Evolutionary conservation across 2,797 vertebrate species (phyloP).

Genomic region (Myotis daubentonii): DNA sequence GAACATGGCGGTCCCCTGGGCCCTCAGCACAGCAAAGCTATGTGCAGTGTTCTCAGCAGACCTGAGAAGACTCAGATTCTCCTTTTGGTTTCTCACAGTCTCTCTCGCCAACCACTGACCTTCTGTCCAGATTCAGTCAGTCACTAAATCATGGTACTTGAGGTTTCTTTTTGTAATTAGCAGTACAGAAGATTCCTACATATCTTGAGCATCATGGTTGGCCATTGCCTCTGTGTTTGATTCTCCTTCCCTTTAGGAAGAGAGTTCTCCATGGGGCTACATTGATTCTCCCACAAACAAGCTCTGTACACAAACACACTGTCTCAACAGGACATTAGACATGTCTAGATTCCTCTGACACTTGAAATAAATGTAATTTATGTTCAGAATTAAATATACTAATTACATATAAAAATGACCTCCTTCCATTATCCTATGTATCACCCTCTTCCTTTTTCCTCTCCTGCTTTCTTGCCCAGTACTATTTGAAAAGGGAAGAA

Average conservation of each 20-base stretch:
- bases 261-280: fast-evolving
- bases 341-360: background rate
- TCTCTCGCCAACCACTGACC: background rate
- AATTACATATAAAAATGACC: background rate
- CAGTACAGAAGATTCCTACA: background rate
- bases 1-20: background rate
- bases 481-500: background rate
- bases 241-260: background rate
- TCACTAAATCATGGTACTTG: background rate
- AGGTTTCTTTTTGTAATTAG: background rate
- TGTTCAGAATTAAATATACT: background rate
- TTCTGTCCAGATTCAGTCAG: background rate
- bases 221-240: background rate
- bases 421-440: background rate
- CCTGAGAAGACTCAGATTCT: background rate
- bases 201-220: fast-evolving
- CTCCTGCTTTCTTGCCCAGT: background rate
- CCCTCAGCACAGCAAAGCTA: background rate
- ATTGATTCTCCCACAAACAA: background rate
- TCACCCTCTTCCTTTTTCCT: background rate
- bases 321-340: background rate
- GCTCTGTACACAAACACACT: background rate
- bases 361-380: background rate
- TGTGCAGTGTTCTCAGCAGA: background rate
- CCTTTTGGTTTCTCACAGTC: background rate